Evolutionary conservation across 2,888 invertebrate genomes (phyloP), one percentile per base, ranked within the genome.

Genomic region (Amphiduros pacificus): DNA sequence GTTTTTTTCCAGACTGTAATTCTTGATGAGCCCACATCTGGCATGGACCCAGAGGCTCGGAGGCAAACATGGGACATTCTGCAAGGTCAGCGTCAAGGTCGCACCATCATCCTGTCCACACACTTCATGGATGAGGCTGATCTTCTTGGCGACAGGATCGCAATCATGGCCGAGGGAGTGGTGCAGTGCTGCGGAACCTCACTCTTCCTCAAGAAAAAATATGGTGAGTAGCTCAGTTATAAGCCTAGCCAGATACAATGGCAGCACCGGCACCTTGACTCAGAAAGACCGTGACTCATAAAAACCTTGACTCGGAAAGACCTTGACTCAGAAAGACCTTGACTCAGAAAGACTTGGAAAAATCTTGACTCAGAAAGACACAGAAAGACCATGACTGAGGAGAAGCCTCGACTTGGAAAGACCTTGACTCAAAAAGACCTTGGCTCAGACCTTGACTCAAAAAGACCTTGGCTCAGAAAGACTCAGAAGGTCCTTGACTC

Each of bases 41-140:
- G 80, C n/a, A 85, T 87, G 86, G 87, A 87, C 72, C 86, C 86
- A 0, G 84, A 84, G 17, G 85, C 86, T 0, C 73, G 87, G 17
- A 79, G 86, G 52, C 84, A 83, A 66, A 83, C 84, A 0, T 93
- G 93, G 93, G 90, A 92, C 72, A 83, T 94, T 24, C 80, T 94
- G 64, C 86, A 83, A 84, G 82, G 83, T 11, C 84, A 87, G 70
- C 82, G 86, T 48, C 78, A 82, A 84, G 90, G 88, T 44, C 86
- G 92, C 9, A 90, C 92, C 0, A 87, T 93, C 73, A 85, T 94
- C 54, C 82, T 93, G 61, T 91, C 92, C 22, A 81, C 81, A 14
- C 81, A 93, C 81, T 92, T 91, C 77, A 93, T 93, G 92, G 93
- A 93, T 75, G 93, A 93, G 83, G 93, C 93, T 0, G 93, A 93